Base-by-base conservation (phyloP, 1,140 invertebrate genomes). In the Drosophila takahashii region DNA sequence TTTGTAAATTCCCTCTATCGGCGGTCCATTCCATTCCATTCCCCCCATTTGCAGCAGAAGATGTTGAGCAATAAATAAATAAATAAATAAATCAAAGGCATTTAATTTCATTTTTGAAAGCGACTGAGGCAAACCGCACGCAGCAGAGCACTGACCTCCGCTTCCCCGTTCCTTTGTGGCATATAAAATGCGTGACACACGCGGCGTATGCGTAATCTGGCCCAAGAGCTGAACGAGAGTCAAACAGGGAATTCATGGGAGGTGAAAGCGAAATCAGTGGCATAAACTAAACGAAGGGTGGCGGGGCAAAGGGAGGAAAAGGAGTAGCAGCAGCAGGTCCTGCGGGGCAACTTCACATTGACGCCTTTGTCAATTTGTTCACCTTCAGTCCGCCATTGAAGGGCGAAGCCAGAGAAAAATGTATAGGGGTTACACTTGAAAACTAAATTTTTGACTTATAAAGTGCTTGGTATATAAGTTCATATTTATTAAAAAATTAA, bases 11-110 rank as follows among this genome's bases (percentile, higher is more conserved):
- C 44, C 36, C n/a, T 50, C 64, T 62, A 41, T 36, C 47, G 22
- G 34, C 47, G 22, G 26, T 18, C 29, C 22, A 22, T 22, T 44
- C 32, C 41, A n/a, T n/a, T n/a, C n/a, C n/a, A n/a, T n/a, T n/a
- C 53, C 32, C n/a, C 10, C n/a, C 7, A 6, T 0, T 26, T n/a
- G 7, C 32, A 34, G 3, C 52, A 11, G 10, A 34, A 39, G 15
- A 66, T 34, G 44, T 34, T 26, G 44, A 61, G 62, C 74, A 81
- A 81, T 69, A 81, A 74, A 78, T 73, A 66, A 64, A 78, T 42
- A 45, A 75, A 72, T 73, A 84, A 81, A 86, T 86, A 86, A 86
- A 81, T 86, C 83, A 86, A 86, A 87, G 62, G 56, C 70, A 79
- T 87, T 86, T 87, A 72, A 86, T 87, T 86, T 87, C 41, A 71